Conservation (phyloP, 2,113 vertebrate genomes). For the Misgurnus mizolepis region DNA sequence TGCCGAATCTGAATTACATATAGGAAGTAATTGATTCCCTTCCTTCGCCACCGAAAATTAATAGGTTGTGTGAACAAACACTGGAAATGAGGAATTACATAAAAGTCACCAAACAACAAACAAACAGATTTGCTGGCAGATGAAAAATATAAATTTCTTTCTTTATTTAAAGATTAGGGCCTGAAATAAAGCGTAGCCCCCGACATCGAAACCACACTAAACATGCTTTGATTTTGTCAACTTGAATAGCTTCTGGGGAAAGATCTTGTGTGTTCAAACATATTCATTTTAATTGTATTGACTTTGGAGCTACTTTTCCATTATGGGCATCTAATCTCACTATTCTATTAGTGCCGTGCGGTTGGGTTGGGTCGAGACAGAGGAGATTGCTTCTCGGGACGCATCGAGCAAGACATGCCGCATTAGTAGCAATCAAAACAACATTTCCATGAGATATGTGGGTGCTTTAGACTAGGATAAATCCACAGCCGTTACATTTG, state of each 20-base stretch:
- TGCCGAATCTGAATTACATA: constrained; percentile 28
- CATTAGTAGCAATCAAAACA: constrained; percentile 45
- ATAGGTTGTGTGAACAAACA: constrained; percentile 49
- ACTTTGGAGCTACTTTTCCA: constrained; percentile 52
- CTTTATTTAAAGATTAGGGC: constrained; percentile 48
- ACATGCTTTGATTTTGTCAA: constrained; percentile 38
- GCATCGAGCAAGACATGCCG: constrained; percentile 33
- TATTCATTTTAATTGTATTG: constrained; percentile 53
- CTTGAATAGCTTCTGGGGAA: constrained; percentile 46
- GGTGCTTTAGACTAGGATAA: constrained; percentile 32
- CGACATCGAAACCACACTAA: constrained; percentile 33
- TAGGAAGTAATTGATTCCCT: constrained; percentile 45
- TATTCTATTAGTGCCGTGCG: constrained; percentile 39
- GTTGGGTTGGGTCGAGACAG: constrained; percentile 12
- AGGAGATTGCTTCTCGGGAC: constrained; percentile 38
- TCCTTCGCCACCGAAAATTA: constrained; percentile 36
- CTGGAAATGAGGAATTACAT: constrained; percentile 50
- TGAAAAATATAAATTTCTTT: constrained; percentile 15
- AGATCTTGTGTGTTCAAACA: constrained; percentile 49
- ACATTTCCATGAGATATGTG: constrained; percentile 37
- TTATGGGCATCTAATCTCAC: constrained; percentile 46
- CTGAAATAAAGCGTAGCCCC: constrained; percentile 22
- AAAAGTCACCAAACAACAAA: constrained; percentile 35
- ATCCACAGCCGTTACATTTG: constrained; percentile 22
- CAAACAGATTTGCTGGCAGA: constrained; percentile 27